phyloP scores from a whole-genome alignment of 1,140 invertebrate species.

The Orius insidiosus region DNA sequence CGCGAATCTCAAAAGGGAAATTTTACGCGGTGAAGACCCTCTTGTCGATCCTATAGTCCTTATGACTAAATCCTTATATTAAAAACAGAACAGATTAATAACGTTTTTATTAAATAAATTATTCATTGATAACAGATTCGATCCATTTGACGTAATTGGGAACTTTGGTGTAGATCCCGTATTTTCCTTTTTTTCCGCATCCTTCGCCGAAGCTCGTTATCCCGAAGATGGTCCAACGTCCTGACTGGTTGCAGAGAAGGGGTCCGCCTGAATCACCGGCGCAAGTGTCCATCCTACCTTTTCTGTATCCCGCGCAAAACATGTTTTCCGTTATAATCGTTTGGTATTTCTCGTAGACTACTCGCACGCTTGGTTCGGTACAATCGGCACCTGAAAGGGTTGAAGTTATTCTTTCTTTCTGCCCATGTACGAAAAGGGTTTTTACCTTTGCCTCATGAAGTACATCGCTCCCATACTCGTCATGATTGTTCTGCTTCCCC shows the following conservation, averaged over 20 bases:
- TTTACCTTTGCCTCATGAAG: slow-evolving; percentile 57
- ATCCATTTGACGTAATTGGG: slow-evolving; percentile 80
- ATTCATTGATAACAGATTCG: slow-evolving; percentile 41
- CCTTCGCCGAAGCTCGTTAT: slow-evolving; percentile 91
- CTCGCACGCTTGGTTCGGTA: slow-evolving; percentile 28
- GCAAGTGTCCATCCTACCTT: slow-evolving; percentile 50
- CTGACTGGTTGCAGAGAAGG: slow-evolving; percentile 32
- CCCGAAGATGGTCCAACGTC: slow-evolving; percentile 59
- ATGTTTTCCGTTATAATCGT: slow-evolving; percentile 71
- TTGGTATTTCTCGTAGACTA: slow-evolving; percentile 33
- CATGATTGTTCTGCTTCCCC: slow-evolving; percentile 54
- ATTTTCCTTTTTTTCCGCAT: slow-evolving; percentile 77
- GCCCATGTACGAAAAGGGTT: too few species aligned
- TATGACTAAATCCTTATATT: too few species aligned
- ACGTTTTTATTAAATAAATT: too few species aligned
- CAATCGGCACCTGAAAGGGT: slow-evolving; percentile 33
- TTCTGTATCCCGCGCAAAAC: slow-evolving; percentile 63
- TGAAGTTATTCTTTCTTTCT: too few species aligned
- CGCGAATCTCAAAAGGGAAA: background rate
- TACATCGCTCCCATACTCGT: slow-evolving; percentile 53
- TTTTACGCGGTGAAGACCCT: background rate
- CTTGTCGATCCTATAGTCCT: background rate
- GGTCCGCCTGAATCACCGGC: slow-evolving; percentile 58
- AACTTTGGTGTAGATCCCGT: slow-evolving; percentile 78
- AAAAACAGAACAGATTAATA: too few species aligned